A percentile compares a stretch with the other conserved stretches of the same genome.
Conservation (phyloP, 2,888 invertebrate genomes). For the Leptinotarsa peninsularis region DNA sequence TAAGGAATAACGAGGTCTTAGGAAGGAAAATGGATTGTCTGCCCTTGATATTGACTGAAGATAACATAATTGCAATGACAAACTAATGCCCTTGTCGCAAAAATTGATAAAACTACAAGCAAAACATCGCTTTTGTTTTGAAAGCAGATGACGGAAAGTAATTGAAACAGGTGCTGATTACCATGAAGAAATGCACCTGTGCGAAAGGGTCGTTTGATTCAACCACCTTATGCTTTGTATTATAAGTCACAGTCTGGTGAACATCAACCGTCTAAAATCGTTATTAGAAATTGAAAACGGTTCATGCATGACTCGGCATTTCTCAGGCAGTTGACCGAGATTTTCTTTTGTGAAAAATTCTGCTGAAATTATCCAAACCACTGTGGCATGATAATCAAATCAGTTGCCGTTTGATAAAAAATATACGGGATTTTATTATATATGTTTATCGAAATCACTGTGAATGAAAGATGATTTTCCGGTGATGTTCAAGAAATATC, state of each 20-base stretch:
- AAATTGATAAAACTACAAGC: no score
- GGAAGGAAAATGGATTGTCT: no score
- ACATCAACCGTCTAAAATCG: slow-evolving; percentile 20
- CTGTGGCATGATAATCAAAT: background rate
- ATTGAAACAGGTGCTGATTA: slow-evolving; percentile 10
- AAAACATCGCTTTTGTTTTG: background rate
- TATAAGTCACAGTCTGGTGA: slow-evolving; percentile 22
- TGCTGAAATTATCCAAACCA: background rate
- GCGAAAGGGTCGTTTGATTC: background rate
- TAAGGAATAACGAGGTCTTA: no score
- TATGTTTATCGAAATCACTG: no score
- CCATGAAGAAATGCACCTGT: slow-evolving; percentile 13
- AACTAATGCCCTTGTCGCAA: no score
- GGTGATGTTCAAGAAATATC: no score
- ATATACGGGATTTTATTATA: background rate
- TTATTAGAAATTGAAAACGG: slow-evolving; percentile 15
- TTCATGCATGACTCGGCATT: slow-evolving; percentile 5
- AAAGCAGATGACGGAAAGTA: background rate
- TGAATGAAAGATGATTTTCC: no score
- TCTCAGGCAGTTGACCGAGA: slow-evolving; percentile 3
- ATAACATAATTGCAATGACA: no score
- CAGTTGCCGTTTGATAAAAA: background rate
- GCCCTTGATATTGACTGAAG: no score
- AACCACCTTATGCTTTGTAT: background rate
- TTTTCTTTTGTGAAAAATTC: background rate